These are phyloP conservation scores for Scaptomyza reducta DNA, from an alignment of 2,888 invertebrate genomes.

Conservation along the genomic window DNA sequence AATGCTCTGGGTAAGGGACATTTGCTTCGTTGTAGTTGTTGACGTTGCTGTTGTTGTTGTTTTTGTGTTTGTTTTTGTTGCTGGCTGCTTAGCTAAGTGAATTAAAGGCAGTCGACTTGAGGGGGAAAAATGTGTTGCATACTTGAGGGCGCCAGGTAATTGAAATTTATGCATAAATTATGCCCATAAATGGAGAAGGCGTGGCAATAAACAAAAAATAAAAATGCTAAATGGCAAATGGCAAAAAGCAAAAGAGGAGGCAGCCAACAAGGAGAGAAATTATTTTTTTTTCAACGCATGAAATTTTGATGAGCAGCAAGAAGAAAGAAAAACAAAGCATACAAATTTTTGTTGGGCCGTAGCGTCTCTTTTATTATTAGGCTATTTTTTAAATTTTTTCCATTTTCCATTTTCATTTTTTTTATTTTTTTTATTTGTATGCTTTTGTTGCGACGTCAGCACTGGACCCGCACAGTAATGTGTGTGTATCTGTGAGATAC, in stretches of 20 bases:
- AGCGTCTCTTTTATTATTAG: slow-evolving; percentile 62
- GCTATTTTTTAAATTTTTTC: slow-evolving; percentile 54
- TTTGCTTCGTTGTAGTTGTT: slow-evolving; percentile 2
- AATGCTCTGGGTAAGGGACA: slow-evolving; percentile 10
- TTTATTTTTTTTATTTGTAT: too few relatives aligned
- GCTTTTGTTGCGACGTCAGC: slow-evolving; percentile 27
- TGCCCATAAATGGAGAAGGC: slow-evolving; percentile 73
- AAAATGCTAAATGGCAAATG: slow-evolving; percentile 29
- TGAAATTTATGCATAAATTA: slow-evolving; percentile 78
- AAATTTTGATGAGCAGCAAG: slow-evolving; percentile 62
- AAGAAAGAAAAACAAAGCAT: background rate
- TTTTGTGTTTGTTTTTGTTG: background rate
- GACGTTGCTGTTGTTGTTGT: too few relatives aligned
- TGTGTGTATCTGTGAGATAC: slow-evolving; percentile 14
- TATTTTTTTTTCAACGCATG: slow-evolving; percentile 54
- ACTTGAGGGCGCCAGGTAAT: slow-evolving; percentile 58
- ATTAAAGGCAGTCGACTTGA: slow-evolving; percentile 38
- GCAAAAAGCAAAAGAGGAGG: slow-evolving; percentile 12
- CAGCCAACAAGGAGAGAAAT: slow-evolving; percentile 18
- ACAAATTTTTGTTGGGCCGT: slow-evolving; percentile 20
- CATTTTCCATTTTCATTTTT: background rate
- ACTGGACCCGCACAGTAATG: slow-evolving; percentile 3
- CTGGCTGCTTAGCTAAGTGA: slow-evolving; percentile 49
- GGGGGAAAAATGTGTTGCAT: slow-evolving; percentile 24
- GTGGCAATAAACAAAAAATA: slow-evolving; percentile 72